A percentile compares a stretch with the other conserved stretches of the same genome.
phyloP scores from a whole-genome alignment of 2,888 invertebrate genomes.

The Conomelus anceps region DNA sequence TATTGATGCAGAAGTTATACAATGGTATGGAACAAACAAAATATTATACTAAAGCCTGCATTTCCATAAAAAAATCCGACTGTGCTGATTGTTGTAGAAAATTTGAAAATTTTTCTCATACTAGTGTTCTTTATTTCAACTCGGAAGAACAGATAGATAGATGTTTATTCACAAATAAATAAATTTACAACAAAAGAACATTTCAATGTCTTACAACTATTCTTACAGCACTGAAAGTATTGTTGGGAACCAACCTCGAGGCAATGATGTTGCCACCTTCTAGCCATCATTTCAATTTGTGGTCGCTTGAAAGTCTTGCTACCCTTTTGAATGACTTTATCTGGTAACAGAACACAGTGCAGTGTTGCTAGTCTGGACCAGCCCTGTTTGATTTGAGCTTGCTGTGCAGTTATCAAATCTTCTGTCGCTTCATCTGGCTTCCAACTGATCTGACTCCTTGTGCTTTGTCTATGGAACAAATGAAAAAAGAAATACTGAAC shows the following conservation, averaged over 20 bases:
- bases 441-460: conserved; percentile 28
- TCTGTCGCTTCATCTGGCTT: conserved; percentile 64
- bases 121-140: no score
- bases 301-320: conserved; percentile 84
- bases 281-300: conserved; percentile 93
- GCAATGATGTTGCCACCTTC: conserved; percentile 98
- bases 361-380: conserved; percentile 95
- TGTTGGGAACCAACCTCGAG: conserved; percentile 61
- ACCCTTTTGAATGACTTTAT: conserved; percentile 66
- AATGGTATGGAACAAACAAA: no score
- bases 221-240: no score
- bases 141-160: no score
- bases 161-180: no score
- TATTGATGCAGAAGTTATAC: no score
- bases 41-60: no score
- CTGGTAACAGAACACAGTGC: conserved; percentile 92
- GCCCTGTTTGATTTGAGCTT: conserved; percentile 91
- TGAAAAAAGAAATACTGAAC: neutral
- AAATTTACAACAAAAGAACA: no score
- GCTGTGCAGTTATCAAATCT: conserved; percentile 76
- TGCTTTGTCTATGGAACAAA: conserved; percentile 36
- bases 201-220: no score
- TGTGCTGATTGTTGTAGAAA: no score
- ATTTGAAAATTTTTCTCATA: no score
- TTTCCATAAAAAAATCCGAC: no score